Percentiles rank a stretch among this genome's conserved stretches.
phyloP scores from a whole-genome alignment of 2,888 invertebrate species.

The Hirtodrosophila confusa region DNA sequence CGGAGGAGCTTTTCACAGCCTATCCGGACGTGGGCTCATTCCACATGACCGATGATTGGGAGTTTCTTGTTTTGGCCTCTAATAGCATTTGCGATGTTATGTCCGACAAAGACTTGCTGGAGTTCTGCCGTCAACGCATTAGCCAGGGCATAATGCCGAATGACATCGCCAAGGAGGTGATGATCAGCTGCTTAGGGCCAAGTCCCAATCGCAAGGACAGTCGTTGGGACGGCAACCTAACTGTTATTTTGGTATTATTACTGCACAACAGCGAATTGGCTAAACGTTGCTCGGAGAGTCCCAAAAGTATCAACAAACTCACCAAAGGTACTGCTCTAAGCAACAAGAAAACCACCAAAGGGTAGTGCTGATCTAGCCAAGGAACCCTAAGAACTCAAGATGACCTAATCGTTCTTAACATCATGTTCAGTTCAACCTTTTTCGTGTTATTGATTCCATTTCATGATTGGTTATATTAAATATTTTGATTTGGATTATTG shows the following conservation, averaged over 20 bases:
- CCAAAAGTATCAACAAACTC: no score
- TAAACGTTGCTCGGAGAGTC: no score
- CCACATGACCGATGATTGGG: constrained; percentile 91
- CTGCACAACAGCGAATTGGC: not conserved
- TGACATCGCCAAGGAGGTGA: constrained; percentile 2
- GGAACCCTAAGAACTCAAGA: no score
- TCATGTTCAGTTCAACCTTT: no score
- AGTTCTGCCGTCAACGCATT: constrained; percentile 9
- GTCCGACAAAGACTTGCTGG: constrained; percentile 92
- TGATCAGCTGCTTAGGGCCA: not conserved
- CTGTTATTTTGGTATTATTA: constrained; percentile 6
- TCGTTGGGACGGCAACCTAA: not conserved
- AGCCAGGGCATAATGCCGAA: constrained; percentile 2
- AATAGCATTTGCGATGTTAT: constrained; percentile 99
- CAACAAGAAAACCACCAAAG: no score
- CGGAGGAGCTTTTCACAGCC: constrained; percentile 98
- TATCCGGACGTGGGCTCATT: constrained; percentile 97
- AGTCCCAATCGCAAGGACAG: not conserved
- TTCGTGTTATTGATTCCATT: no score
- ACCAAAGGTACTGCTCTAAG: no score
- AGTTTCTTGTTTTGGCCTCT: constrained; percentile 97
- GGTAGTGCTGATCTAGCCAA: no score
- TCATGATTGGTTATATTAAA: no score
- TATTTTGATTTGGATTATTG: no score
- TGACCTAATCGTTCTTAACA: no score